A percentile compares a stretch with the other conserved stretches of the same genome.
These are phyloP conservation scores for Lates calcarifer DNA, from an alignment of 2,113 vertebrate genomes.

Conservation along the genomic window DNA sequence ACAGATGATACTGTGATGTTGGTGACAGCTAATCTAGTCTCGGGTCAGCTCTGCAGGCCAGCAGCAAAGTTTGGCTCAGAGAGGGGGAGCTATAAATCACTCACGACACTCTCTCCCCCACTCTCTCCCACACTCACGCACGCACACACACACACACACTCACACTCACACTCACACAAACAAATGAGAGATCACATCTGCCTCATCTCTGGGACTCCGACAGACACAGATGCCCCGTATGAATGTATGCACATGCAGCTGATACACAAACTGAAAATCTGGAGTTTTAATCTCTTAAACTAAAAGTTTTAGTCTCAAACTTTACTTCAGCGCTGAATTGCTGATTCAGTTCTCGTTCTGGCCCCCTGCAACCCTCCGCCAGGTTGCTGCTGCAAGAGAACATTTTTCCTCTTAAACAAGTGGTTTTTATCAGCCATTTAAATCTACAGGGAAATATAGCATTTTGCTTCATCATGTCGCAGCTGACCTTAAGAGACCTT, in stretches of 20 bases:
- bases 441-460: slow-evolving; percentile 37
- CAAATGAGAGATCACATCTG: slow-evolving; percentile 42
- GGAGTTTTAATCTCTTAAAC: slow-evolving; percentile 14
- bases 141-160: not conserved
- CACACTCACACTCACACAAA: not conserved
- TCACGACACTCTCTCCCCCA: slow-evolving; percentile 7
- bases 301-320: slow-evolving; percentile 41
- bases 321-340: slow-evolving; percentile 27
- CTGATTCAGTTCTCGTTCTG: slow-evolving; percentile 36
- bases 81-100: slow-evolving; percentile 72
- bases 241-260: slow-evolving; percentile 33
- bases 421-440: slow-evolving; percentile 27
- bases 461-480: slow-evolving; percentile 1
- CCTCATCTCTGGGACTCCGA: not conserved
- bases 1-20: slow-evolving; percentile 68
- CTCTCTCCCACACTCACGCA: not conserved
- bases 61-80: slow-evolving; percentile 66
- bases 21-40: slow-evolving; percentile 72
- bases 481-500: slow-evolving; percentile 10
- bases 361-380: slow-evolving; percentile 2
- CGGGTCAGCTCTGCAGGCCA: slow-evolving; percentile 67
- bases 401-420: slow-evolving; percentile 25
- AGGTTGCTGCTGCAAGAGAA: slow-evolving; percentile 23
- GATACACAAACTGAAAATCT: not conserved
- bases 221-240: slow-evolving; percentile 19